Evolutionary conservation across 2,113 vertebrate genomes (phyloP).

Genomic region (Atrichornis clamosus): DNA sequence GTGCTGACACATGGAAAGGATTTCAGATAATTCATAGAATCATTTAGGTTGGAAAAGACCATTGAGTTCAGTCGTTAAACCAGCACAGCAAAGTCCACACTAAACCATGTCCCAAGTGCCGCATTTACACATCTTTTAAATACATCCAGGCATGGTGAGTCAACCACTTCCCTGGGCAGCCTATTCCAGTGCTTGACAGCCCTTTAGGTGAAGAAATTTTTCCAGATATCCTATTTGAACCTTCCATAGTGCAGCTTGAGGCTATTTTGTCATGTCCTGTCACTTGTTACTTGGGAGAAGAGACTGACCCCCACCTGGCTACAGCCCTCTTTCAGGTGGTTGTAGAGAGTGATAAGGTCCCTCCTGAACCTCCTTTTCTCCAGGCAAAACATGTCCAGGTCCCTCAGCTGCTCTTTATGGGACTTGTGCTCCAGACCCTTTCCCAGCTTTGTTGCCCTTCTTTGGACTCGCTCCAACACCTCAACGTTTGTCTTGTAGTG

Average conservation of each 20-base stretch:
- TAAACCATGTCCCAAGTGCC: background rate
- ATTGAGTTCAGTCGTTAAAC: background rate
- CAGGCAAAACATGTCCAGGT: background rate
- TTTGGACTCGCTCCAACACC: background rate
- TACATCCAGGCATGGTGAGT: background rate
- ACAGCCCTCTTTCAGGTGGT: background rate
- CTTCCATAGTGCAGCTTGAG: background rate
- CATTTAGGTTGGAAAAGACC: background rate
- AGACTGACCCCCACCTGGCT: background rate
- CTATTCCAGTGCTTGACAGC: background rate
- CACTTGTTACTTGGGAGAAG: background rate
- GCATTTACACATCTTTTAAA: background rate
- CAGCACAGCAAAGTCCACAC: background rate
- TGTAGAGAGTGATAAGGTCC: background rate
- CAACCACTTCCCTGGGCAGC: background rate
- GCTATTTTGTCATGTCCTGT: background rate
- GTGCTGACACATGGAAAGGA: background rate
- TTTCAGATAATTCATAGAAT: conserved; percentile 5
- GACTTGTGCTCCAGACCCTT: background rate
- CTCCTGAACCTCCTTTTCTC: background rate
- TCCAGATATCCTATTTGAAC: background rate
- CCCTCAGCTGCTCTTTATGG: rapidly evolving
- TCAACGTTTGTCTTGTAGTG: background rate
- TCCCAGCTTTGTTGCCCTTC: background rate
- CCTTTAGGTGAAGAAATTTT: background rate